Percentiles rank a stretch among this genome's conserved stretches.
These are phyloP conservation scores for Gracilinanus agilis DNA, from an alignment of 2,113 vertebrate genomes.

Conservation along the genomic window DNA sequence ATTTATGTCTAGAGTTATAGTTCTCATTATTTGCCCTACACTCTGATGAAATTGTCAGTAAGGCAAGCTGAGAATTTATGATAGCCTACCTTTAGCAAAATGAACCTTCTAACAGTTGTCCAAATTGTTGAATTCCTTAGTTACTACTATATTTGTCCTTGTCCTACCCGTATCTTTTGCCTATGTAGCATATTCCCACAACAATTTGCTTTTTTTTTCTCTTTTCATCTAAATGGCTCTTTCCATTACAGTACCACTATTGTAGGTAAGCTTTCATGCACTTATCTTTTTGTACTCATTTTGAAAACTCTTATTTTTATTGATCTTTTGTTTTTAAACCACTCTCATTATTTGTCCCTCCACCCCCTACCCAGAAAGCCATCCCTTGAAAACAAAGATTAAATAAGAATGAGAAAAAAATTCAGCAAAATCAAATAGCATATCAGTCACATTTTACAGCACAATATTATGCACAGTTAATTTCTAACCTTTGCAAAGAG, in stretches of 20 bases:
- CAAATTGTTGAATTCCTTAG: background rate
- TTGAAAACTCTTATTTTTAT: background rate
- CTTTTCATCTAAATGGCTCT: background rate
- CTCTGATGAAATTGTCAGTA: background rate
- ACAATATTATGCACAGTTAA: background rate
- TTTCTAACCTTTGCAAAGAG: background rate
- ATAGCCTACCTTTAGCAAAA: background rate
- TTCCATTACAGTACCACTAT: background rate
- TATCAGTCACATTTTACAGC: background rate
- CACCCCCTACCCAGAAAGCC: background rate
- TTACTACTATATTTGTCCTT: background rate
- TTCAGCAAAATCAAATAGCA: background rate
- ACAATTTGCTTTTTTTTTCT: background rate
- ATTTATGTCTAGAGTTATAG: background rate
- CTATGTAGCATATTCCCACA: background rate
- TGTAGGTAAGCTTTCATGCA: background rate
- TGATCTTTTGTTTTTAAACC: background rate
- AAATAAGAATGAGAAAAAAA: background rate
- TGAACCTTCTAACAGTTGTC: background rate
- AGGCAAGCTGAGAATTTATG: background rate
- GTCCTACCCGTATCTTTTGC: background rate
- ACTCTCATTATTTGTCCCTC: background rate
- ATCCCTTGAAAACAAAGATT: background rate
- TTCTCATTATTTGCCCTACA: background rate
- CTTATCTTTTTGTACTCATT: background rate